These are phyloP conservation scores for Rostratula benghalensis DNA, from an alignment of 2,113 vertebrate species.

Conservation along the genomic window DNA sequence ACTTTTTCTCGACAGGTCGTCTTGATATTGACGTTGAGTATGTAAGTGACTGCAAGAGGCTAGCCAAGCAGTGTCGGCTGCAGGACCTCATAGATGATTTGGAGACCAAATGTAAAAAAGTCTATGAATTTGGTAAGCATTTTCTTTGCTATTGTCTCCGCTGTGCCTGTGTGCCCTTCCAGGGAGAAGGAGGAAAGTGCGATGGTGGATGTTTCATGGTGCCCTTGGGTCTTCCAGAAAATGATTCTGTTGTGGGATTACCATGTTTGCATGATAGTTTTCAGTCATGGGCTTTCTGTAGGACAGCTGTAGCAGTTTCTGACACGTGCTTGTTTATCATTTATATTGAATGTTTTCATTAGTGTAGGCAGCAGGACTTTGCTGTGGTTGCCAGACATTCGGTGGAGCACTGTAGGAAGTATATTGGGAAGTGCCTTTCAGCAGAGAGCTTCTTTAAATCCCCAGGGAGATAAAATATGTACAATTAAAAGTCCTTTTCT, in stretches of 20 bases:
- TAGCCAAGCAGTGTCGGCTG: constrained; percentile 95
- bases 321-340: background rate
- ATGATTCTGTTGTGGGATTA: background rate
- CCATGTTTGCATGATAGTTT: background rate
- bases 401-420: background rate
- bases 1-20: constrained; percentile 75
- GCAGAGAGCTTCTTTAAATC: background rate
- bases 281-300: background rate
- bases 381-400: background rate
- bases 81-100: constrained; percentile 88
- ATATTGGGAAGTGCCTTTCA: background rate
- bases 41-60: constrained; percentile 87
- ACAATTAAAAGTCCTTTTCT: background rate
- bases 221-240: background rate
- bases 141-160: background rate
- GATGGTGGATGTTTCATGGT: background rate
- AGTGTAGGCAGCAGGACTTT: background rate
- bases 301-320: background rate
- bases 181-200: background rate
- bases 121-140: constrained; percentile 91
- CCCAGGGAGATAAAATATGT: background rate
- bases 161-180: background rate
- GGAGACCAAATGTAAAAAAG: constrained; percentile 91
- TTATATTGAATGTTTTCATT: background rate
- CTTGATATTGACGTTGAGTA: constrained; percentile 91